These are phyloP conservation scores for Thymallus thymallus DNA, from an alignment of 2,113 vertebrate species.

Conservation along the genomic window DNA sequence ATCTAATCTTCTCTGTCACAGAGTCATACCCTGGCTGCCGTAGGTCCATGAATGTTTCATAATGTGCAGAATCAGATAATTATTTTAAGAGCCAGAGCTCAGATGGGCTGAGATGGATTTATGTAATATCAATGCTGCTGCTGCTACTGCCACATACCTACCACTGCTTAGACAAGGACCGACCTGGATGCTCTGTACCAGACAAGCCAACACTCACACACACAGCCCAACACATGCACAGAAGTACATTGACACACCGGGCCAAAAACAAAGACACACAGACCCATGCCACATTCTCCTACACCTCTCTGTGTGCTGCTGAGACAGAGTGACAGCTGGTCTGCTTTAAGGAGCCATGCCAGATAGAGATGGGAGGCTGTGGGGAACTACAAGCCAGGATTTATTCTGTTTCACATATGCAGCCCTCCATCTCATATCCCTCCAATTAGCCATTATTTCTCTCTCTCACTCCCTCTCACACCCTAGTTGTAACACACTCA, in stretches of 20 bases:
- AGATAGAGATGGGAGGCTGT: neutral
- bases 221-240: neutral
- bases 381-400: neutral
- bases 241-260: neutral
- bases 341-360: neutral
- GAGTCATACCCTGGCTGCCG: slow-evolving; percentile 7
- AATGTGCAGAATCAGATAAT: slow-evolving; percentile 10
- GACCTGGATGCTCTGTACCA: neutral
- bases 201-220: neutral
- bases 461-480: neutral
- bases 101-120: neutral
- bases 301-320: neutral
- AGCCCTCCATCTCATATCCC: neutral
- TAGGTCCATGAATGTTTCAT: slow-evolving; percentile 27
- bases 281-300: no score
- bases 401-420: neutral
- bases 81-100: slow-evolving; percentile 17
- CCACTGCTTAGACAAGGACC: no score
- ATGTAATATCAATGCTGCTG: slow-evolving; percentile 4
- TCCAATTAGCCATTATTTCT: neutral
- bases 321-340: neutral
- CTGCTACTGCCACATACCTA: neutral
- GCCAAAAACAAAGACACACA: neutral
- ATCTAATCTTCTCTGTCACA: neutral
- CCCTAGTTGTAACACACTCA: neutral